Conservation (phyloP, 2,113 vertebrate genomes). For the Manacus vitellinus region DNA sequence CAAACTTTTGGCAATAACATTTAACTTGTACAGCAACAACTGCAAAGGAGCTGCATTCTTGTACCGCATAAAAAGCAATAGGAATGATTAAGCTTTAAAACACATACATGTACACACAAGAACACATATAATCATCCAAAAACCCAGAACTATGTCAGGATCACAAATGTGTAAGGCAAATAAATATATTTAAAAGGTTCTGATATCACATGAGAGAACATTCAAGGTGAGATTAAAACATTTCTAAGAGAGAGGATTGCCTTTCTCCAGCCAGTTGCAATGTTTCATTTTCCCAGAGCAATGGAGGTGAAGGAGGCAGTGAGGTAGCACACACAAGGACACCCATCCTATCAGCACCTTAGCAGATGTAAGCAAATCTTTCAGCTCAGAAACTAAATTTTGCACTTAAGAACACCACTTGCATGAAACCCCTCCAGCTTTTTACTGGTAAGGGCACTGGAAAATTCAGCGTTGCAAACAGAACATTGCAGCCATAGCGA, state of each 20-base stretch:
- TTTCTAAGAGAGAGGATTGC: not conserved
- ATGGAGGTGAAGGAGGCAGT: not conserved
- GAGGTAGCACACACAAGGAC: not conserved
- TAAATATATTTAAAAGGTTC: not conserved
- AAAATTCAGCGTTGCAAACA: not conserved
- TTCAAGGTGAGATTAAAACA: slow-evolving; percentile 7
- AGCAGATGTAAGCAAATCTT: not conserved
- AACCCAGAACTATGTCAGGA: not conserved
- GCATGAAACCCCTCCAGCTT: not conserved
- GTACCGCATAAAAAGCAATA: not conserved
- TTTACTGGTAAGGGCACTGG: not conserved
- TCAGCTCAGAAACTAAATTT: not conserved
- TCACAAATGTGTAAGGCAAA: not conserved
- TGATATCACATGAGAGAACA: not conserved
- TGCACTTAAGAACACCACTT: not conserved
- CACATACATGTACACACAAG: not conserved
- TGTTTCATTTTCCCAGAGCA: not conserved
- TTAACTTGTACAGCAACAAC: not conserved
- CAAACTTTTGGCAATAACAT: slow-evolving; percentile 17
- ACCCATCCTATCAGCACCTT: not conserved
- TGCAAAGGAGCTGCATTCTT: not conserved
- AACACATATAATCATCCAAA: not conserved
- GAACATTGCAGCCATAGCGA: slow-evolving; percentile 50
- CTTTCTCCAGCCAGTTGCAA: not conserved
- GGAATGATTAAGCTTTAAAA: slow-evolving; percentile 33